These are phyloP conservation scores for Theocolax elegans DNA, from an alignment of 1,140 invertebrate genomes.

Conservation along the genomic window DNA sequence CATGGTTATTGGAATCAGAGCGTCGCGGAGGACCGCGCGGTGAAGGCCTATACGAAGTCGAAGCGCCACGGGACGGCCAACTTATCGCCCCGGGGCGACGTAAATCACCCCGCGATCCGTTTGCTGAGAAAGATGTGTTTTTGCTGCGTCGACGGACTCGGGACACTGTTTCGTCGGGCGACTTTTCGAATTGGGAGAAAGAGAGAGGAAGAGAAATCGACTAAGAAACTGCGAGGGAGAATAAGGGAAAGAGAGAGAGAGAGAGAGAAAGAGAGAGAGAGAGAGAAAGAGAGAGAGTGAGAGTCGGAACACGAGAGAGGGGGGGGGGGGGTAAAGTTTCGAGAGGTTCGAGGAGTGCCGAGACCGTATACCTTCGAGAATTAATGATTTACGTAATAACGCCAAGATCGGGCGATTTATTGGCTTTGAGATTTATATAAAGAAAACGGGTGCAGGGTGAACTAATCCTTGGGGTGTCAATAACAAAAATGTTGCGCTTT, in stretches of 20 bases:
- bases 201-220: too few species aligned
- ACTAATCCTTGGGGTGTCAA: neutral
- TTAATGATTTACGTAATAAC: slow-evolving; percentile 43
- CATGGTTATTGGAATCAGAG: slow-evolving; percentile 69
- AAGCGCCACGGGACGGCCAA: slow-evolving; percentile 41
- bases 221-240: too few species aligned
- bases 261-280: too few species aligned
- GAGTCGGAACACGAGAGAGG: too few species aligned
- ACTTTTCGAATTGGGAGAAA: slow-evolving; percentile 5
- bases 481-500: slow-evolving; percentile 1
- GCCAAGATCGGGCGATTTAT: slow-evolving; percentile 19
- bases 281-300: too few species aligned
- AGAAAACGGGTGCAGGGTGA: neutral
- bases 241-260: too few species aligned
- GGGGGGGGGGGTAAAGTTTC: slow-evolving; percentile 1
- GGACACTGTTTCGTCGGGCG: neutral
- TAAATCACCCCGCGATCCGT: slow-evolving; percentile 58
- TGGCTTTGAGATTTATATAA: slow-evolving; percentile 30
- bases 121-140: slow-evolving; percentile 44
- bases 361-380: slow-evolving; percentile 24
- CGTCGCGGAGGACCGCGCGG: slow-evolving; percentile 43
- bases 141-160: slow-evolving; percentile 46
- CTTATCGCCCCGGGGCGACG: slow-evolving; percentile 59
- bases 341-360: neutral
- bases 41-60: slow-evolving; percentile 48